These are phyloP conservation scores for Ovis canadensis DNA, from an alignment of 2,113 vertebrate genomes.

Conservation along the genomic window DNA sequence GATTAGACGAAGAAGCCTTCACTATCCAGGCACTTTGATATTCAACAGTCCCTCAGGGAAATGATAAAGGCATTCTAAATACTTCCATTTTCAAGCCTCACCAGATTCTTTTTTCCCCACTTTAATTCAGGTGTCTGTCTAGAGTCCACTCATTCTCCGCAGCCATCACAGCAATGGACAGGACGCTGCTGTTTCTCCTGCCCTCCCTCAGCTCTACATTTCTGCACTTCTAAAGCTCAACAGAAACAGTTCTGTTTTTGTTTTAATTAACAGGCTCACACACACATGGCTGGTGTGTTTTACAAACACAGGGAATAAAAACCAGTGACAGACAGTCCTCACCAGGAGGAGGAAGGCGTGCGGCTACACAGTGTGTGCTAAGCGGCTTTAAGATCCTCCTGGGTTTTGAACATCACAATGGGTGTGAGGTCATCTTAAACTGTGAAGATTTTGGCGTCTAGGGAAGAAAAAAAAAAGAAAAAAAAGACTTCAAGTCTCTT, in stretches of 20 bases:
- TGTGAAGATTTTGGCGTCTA: slow-evolving; percentile 30
- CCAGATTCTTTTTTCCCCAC: neutral
- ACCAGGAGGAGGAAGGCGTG: neutral
- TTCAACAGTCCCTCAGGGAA: slow-evolving; percentile 18
- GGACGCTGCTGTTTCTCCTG: neutral
- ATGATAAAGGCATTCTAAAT: slow-evolving; percentile 12
- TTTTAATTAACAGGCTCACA: slow-evolving; percentile 63
- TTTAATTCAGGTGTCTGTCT: slow-evolving; percentile 15
- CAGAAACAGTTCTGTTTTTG: slow-evolving; percentile 52
- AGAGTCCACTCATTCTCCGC: neutral
- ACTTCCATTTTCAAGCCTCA: neutral
- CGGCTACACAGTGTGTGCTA: neutral
- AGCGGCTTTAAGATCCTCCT: neutral
- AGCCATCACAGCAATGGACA: neutral
- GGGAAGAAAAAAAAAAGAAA: neutral
- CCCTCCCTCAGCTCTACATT: neutral
- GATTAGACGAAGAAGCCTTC: neutral
- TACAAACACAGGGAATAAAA: slow-evolving; percentile 20
- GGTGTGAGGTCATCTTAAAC: slow-evolving; percentile 39
- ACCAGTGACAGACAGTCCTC: slow-evolving; percentile 32
- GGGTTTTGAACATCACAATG: slow-evolving; percentile 48
- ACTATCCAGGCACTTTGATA: slow-evolving; percentile 29
- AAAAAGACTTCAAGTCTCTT: slow-evolving; percentile 11
- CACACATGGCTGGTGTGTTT: slow-evolving; percentile 30
- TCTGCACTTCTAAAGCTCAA: slow-evolving; percentile 14